A percentile compares a stretch with the other conserved stretches of the same genome.
Conservation (phyloP, 2,113 vertebrate species). For the Hymenochirus boettgeri region DNA sequence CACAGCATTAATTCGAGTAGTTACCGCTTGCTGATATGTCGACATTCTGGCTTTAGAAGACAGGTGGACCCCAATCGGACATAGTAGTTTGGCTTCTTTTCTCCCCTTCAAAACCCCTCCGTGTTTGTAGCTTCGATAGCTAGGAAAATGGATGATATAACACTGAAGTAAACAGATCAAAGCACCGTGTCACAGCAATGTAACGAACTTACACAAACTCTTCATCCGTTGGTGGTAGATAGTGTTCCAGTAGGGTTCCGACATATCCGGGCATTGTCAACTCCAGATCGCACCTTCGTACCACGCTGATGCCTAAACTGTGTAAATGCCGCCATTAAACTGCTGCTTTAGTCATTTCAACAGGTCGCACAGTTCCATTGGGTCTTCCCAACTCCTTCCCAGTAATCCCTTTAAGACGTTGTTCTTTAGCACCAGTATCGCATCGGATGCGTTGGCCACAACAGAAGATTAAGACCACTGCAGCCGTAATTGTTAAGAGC, state of each 20-base stretch:
- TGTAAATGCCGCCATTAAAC: conserved; percentile 72
- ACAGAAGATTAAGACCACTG: neutral
- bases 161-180: no score
- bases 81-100: conserved; percentile 58
- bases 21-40: conserved; percentile 70
- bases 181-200: no score
- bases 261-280: conserved; percentile 68
- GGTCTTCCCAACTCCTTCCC: conserved; percentile 63
- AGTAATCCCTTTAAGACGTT: conserved; percentile 66
- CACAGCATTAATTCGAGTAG: conserved; percentile 65
- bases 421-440: conserved; percentile 68
- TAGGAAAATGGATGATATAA: conserved; percentile 38
- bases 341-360: conserved; percentile 74
- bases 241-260: conserved; percentile 73
- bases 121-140: conserved; percentile 67
- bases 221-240: conserved; percentile 72
- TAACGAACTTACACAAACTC: conserved; percentile 80
- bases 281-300: conserved; percentile 56
- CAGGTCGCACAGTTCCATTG: conserved; percentile 70
- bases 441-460: conserved; percentile 18
- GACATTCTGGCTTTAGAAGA: conserved; percentile 66
- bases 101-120: conserved; percentile 64
- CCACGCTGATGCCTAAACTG: conserved; percentile 65
- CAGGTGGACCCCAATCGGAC: conserved; percentile 67
- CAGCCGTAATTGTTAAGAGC: no score